Evolutionary conservation across 2,888 invertebrate genomes (phyloP), one percentile per base, ranked within the genome.

Genomic region (Netelia inedita): DNA sequence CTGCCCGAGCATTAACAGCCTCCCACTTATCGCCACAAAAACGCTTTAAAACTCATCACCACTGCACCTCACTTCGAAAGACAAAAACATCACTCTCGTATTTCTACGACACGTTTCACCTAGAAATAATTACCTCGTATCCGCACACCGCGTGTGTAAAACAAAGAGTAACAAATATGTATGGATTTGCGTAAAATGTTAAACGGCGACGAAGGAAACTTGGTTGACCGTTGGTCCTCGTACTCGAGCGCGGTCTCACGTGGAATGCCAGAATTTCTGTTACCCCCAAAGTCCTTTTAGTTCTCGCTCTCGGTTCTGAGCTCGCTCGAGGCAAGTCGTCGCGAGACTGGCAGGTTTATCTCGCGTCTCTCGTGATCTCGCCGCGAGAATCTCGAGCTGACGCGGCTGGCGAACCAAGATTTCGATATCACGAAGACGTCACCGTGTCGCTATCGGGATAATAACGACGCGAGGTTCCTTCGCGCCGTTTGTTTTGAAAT

Each of bases 11-110:
- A 79, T 87, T 82, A 87, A 82, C 72, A 43, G 85, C 83, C 86
- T 63, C 82, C 83, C 81, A 88, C 88, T 87, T 88, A 87, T 88
- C 87, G 88, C 91, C 91, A 91, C 91, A 89, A 89, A 85, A 90
- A 88, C 76, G 83, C 83, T 23, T 76, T 79, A 85, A 88, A 89
- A 90, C 85, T 89, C 92, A 93, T 92, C 89, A 88, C 86, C 90
- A 91, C 90, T 87, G 79, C 90, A 90, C 89, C 79, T 82, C 85
- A 90, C 88, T 85, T 16, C n/a, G 63, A 59, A 28, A 61, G 11
- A 35, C 16, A 81, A 55, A 53, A 23, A 6, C 28, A 8, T 23
- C 43, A 74, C 74, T 75, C 14, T 66, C 41, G 19, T 72, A 76
- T 72, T 82, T 61, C 69, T 76, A 65, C 43, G 14, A 61, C 46